Conservation (phyloP, 1,140 invertebrate genomes). For the Dendrolimus punctatus region DNA sequence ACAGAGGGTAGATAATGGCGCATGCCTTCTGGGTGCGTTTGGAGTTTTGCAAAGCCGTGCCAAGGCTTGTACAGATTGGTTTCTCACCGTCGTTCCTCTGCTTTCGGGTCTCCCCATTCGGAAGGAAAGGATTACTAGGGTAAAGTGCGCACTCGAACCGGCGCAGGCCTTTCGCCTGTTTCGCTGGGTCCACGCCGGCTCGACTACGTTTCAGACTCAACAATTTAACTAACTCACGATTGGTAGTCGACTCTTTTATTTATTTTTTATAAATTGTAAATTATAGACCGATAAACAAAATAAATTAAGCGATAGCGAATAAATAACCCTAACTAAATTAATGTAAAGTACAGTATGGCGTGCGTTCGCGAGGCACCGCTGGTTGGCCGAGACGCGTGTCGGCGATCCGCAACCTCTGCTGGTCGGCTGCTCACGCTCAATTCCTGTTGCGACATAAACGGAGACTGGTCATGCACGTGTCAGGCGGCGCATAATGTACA, state of each 20-base stretch:
- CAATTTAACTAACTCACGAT: slow-evolving; percentile 45
- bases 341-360: slow-evolving; percentile 63
- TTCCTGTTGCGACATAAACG: slow-evolving; percentile 71
- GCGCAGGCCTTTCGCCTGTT: slow-evolving; percentile 24
- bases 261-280: slow-evolving; percentile 57
- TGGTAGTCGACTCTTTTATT: slow-evolving; percentile 68
- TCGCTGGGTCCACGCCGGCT: slow-evolving; percentile 31
- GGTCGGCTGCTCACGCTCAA: slow-evolving; percentile 56
- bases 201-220: slow-evolving; percentile 37
- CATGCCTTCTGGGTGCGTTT: slow-evolving; percentile 59
- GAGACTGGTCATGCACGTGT: slow-evolving; percentile 68
- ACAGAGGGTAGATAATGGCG: slow-evolving; percentile 29
- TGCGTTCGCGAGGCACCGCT: slow-evolving; percentile 54
- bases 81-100: slow-evolving; percentile 65
- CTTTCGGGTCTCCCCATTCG: slow-evolving; percentile 47
- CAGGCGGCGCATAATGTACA: slow-evolving; percentile 67
- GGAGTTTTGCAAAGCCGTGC: slow-evolving; percentile 63
- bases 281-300: slow-evolving; percentile 68
- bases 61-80: slow-evolving; percentile 52
- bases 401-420: slow-evolving; percentile 55
- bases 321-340: slow-evolving; percentile 69
- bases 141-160: slow-evolving; percentile 37
- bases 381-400: slow-evolving; percentile 57
- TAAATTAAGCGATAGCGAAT: slow-evolving; percentile 71
- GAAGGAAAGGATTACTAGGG: slow-evolving; percentile 34